phyloP scores from a whole-genome alignment of 2,888 invertebrate species.

The Drosophila atroscutellata region DNA sequence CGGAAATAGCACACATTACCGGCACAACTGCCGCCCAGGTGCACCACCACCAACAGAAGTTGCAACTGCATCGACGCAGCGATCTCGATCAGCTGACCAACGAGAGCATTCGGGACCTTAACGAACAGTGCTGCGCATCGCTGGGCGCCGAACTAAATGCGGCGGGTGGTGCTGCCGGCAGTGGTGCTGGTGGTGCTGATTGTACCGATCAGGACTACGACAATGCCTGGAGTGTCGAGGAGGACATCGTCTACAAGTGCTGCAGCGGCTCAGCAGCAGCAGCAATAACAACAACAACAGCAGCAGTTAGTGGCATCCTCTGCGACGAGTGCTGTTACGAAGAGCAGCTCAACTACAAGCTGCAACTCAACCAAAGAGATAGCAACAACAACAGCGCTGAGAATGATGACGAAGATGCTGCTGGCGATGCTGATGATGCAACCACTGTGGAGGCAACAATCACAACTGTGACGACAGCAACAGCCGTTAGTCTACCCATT shows the following conservation, averaged over 20 bases:
- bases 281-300: constrained; percentile 25
- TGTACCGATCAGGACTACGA: constrained; percentile 75
- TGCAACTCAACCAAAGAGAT: constrained; percentile 63
- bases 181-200: not conserved
- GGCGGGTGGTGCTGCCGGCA: constrained; percentile 3
- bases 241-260: constrained; percentile 78
- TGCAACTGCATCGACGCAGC: constrained; percentile 64
- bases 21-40: constrained; percentile 84
- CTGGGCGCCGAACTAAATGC: constrained; percentile 61
- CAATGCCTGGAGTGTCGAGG: constrained; percentile 83
- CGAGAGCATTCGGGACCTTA: constrained; percentile 81
- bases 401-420: constrained; percentile 32
- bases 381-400: constrained; percentile 51
- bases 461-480: constrained; percentile 11
- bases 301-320: constrained; percentile 38
- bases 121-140: constrained; percentile 83
- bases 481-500: constrained; percentile 27
- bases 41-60: constrained; percentile 73
- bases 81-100: constrained; percentile 84
- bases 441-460: not conserved
- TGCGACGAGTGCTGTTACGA: constrained; percentile 70
- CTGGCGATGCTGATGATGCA: constrained; percentile 23
- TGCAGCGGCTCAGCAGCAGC: constrained; percentile 49
- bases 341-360: constrained; percentile 64
- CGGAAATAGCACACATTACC: constrained; percentile 87